Percentiles rank a stretch among this genome's conserved stretches.
Evolutionary conservation across 2,113 vertebrate genomes (phyloP).

Genomic region (Carettochelys insculpta): DNA sequence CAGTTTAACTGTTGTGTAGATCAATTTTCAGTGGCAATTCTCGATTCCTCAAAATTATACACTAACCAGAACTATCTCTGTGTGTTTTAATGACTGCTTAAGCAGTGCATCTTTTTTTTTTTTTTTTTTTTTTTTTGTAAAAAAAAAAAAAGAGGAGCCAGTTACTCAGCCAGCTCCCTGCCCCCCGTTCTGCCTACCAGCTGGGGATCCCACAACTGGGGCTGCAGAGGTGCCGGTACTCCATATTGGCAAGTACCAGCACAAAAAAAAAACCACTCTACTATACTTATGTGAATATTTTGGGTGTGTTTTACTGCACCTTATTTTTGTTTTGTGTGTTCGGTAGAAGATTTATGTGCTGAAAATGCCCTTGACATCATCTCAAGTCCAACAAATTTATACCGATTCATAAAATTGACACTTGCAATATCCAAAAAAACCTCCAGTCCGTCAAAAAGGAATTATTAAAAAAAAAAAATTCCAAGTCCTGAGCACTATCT

Average conservation of each 20-base stretch:
- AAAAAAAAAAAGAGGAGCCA: too few relatives aligned
- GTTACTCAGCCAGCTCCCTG: too few relatives aligned
- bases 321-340: background rate
- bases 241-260: too few relatives aligned
- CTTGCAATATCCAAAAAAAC: background rate
- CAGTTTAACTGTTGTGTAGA: background rate
- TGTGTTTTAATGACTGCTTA: background rate
- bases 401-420: background rate
- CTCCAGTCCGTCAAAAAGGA: background rate
- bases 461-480: background rate
- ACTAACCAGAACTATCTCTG: background rate
- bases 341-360: background rate
- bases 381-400: background rate
- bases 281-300: background rate
- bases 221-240: too few relatives aligned
- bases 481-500: background rate
- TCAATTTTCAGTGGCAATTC: background rate
- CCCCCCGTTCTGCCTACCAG: too few relatives aligned
- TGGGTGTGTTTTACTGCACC: background rate
- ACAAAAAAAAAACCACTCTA: too few relatives aligned
- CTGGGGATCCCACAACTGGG: too few relatives aligned
- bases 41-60: background rate
- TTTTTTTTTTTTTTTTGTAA: too few relatives aligned
- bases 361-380: background rate
- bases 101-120: too few relatives aligned